Evolutionary conservation across 1,140 invertebrate species (phyloP).

Genomic region (Drosophila quadrilineata): DNA sequence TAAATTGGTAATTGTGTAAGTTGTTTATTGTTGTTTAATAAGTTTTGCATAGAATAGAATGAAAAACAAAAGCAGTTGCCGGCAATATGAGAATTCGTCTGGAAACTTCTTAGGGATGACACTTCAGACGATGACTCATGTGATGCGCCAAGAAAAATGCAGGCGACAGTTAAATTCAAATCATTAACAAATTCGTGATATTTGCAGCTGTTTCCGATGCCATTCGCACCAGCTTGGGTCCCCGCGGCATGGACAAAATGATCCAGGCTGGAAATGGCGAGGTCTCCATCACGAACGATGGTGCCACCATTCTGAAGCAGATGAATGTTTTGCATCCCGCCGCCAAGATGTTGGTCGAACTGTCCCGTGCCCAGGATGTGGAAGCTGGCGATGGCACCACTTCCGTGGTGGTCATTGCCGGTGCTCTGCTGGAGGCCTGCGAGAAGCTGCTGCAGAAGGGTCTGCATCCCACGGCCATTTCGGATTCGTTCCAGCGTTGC

Average conservation of each 20-base stretch:
- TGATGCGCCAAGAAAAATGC: constrained; percentile 40
- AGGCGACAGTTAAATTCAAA: neutral
- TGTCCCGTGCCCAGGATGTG: constrained; percentile 99
- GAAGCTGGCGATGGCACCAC: constrained; percentile 99
- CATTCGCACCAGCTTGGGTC: constrained; percentile 98
- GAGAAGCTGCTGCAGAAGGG: constrained; percentile 96
- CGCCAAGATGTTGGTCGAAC: constrained; percentile 99
- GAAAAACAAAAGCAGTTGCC: constrained; percentile 56
- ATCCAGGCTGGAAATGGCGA: constrained; percentile 98
- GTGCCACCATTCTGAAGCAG: constrained; percentile 99
- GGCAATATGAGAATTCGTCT: constrained; percentile 56
- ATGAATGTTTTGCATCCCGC: constrained; percentile 99
- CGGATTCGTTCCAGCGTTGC: constrained; percentile 97
- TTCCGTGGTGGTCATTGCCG: constrained; percentile 97
- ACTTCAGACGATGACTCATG: constrained; percentile 67
- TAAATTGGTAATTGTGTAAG: neutral
- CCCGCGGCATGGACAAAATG: constrained; percentile 99
- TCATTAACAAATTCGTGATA: constrained; percentile 9
- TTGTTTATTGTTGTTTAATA: neutral
- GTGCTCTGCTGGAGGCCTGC: constrained; percentile 96
- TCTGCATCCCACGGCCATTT: constrained; percentile 98
- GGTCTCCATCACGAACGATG: constrained; percentile 99
- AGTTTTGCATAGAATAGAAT: constrained; percentile 14
- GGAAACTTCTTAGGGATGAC: constrained; percentile 67
- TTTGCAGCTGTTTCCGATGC: constrained; percentile 98